These are phyloP conservation scores for Euborellia annulipes DNA, from an alignment of 1,140 invertebrate genomes.

Conservation along the genomic window DNA sequence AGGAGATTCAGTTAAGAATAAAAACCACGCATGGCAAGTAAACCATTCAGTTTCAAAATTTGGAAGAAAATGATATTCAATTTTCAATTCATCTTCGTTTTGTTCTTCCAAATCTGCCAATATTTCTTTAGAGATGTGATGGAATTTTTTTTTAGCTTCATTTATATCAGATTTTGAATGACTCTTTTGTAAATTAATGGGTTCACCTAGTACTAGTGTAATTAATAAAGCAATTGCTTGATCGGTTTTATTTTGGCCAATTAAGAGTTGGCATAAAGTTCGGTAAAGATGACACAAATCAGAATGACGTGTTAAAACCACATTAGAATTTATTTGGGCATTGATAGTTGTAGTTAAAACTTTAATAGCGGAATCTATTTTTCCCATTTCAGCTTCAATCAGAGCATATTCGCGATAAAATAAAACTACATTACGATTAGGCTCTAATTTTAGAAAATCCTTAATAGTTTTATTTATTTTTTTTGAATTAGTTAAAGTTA, in stretches of 20 bases:
- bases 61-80: constrained; percentile 29
- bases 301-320: not conserved
- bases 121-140: constrained; percentile 19
- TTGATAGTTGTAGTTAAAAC: constrained; percentile 5
- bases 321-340: not conserved
- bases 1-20: constrained; percentile 26
- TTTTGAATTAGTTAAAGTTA: constrained; percentile 26
- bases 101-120: constrained; percentile 8
- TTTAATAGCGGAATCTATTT: constrained; percentile 22
- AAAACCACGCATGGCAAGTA: constrained; percentile 35
- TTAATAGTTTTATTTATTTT: constrained; percentile 35
- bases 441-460: constrained; percentile 32
- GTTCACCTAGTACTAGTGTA: constrained; percentile 17
- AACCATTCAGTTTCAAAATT: constrained; percentile 34
- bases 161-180: not conserved
- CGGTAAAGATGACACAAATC: constrained; percentile 29
- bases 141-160: constrained; percentile 19
- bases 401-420: constrained; percentile 46
- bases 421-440: constrained; percentile 36
- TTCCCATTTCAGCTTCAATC: constrained; percentile 36
- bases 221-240: constrained; percentile 11
- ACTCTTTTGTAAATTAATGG: constrained; percentile 9
- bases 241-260: constrained; percentile 11
- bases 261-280: constrained; percentile 28
- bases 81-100: not conserved